A percentile compares a stretch with the other conserved stretches of the same genome.
Conservation (phyloP, 2,797 vertebrate genomes). For the Oreochromis mossambicus region DNA sequence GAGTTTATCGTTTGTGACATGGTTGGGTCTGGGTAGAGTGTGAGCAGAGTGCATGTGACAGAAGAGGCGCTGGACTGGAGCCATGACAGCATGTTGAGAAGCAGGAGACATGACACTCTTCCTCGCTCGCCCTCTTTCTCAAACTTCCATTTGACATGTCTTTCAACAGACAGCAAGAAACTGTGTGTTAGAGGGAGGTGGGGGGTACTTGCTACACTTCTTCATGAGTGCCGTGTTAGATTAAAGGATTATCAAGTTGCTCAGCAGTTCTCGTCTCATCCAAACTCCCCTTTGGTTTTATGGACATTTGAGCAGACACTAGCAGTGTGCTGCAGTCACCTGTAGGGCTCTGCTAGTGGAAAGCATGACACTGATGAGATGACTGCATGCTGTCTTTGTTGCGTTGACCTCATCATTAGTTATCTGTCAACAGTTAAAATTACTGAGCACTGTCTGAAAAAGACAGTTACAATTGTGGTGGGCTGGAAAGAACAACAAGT, state of each 20-base stretch:
- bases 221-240: neutral
- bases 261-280: neutral
- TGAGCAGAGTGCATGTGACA: conserved; percentile 98
- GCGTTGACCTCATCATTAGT: neutral
- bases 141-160: conserved; percentile 39
- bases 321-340: conserved; percentile 6
- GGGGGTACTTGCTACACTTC: neutral
- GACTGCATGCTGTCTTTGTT: neutral
- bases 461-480: neutral
- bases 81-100: conserved; percentile 92
- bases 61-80: conserved; percentile 86
- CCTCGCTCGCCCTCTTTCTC: neutral
- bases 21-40: conserved; percentile 81
- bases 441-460: neutral
- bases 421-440: neutral
- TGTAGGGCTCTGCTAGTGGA: neutral
- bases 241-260: neutral
- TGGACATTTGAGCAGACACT: neutral
- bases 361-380: neutral
- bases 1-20: conserved; percentile 90
- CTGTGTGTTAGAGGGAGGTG: neutral
- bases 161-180: conserved; percentile 47
- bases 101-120: conserved; percentile 87
- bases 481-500: neutral
- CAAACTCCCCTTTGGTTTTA: neutral